Conservation (phyloP, 2,797 vertebrate genomes). For the Acropternis orthonyx region DNA sequence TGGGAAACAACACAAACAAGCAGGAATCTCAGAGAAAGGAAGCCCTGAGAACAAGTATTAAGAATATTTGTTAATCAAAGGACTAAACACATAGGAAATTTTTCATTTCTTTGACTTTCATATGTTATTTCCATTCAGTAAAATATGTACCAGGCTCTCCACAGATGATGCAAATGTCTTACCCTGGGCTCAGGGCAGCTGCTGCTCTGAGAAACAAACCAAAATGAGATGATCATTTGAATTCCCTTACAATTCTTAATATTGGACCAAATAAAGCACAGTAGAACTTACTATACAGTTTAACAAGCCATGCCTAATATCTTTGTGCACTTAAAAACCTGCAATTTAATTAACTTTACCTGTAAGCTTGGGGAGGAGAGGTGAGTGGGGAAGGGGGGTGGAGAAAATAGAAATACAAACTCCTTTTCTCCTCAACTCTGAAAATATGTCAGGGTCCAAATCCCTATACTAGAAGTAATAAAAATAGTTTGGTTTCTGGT, state of each 20-base stretch:
- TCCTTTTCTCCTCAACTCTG: neutral
- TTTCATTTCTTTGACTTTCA: neutral
- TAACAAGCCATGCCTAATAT: neutral
- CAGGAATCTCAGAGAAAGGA: neutral
- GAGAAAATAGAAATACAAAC: neutral
- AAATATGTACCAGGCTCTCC: constrained; percentile 28
- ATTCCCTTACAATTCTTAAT: constrained; percentile 2
- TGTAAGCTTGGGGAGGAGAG: neutral
- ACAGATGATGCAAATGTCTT: constrained; percentile 44
- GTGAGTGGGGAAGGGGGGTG: accelerated
- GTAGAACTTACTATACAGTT: neutral
- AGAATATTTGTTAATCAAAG: constrained; percentile 60
- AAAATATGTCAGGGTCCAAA: constrained; percentile 21
- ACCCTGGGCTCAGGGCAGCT: neutral
- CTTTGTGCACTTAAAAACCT: neutral
- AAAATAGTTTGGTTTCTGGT: constrained; percentile 64
- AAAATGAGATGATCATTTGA: neutral
- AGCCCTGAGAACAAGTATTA: neutral
- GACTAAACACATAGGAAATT: neutral
- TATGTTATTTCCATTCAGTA: constrained; percentile 45
- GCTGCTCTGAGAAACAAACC: constrained; percentile 37
- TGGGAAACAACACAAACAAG: neutral
- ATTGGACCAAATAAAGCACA: constrained; percentile 8
- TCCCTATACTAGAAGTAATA: constrained; percentile 28
- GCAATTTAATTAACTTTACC: neutral